phyloP scores from a whole-genome alignment of 2,113 vertebrate species.

The Mus spicilegus region DNA sequence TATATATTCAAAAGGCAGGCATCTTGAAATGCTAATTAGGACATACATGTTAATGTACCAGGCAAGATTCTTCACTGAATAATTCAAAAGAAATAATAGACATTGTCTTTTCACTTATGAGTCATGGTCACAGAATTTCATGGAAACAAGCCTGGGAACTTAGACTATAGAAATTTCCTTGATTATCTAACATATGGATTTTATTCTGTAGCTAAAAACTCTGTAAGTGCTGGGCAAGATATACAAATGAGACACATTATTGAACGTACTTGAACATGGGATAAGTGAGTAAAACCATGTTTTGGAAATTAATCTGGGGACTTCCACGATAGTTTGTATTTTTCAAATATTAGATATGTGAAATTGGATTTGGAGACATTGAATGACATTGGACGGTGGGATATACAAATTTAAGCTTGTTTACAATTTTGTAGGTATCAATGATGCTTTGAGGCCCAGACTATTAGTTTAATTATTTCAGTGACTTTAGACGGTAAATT shows the following conservation, averaged over 20 bases:
- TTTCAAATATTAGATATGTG: background rate
- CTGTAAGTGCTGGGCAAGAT: background rate
- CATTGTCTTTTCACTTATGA: background rate
- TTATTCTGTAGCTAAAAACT: background rate
- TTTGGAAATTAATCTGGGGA: background rate
- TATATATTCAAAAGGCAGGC: background rate
- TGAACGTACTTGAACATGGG: background rate
- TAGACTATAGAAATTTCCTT: background rate
- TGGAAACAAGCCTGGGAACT: background rate
- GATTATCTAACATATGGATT: background rate
- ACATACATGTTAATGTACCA: background rate
- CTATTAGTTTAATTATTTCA: background rate
- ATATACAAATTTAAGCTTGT: background rate
- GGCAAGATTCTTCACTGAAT: background rate
- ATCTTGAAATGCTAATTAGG: slow-evolving; percentile 21
- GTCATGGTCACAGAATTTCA: background rate
- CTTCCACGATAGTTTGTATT: background rate
- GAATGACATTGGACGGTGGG: background rate
- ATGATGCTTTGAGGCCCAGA: background rate
- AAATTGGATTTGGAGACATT: background rate
- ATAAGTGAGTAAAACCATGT: background rate
- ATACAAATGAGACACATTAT: background rate
- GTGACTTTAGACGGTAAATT: background rate
- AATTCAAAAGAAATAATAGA: slow-evolving; percentile 34
- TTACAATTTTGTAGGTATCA: background rate